A percentile compares a stretch with the other conserved stretches of the same genome.
Evolutionary conservation across 2,888 invertebrate genomes (phyloP).

Genomic region (Taenaris catops): DNA sequence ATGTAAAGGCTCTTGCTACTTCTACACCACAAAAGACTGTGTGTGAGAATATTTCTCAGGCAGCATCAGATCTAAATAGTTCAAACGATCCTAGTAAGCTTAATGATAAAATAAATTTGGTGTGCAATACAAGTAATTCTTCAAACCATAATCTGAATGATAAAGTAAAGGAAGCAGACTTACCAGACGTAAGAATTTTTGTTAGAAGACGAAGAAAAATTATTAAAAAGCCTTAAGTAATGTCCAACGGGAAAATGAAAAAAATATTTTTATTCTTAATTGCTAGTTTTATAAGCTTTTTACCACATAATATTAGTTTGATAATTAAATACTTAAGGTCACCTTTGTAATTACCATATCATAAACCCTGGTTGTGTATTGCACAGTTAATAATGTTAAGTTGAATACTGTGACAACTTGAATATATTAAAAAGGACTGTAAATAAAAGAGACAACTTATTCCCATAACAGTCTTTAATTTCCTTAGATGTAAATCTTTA

Average conservation of each 20-base stretch:
- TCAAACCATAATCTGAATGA: constrained; percentile 16
- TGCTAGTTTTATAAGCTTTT: too few species aligned
- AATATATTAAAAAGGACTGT: constrained; percentile 6
- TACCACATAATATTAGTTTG: too few species aligned
- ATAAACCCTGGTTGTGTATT: too few species aligned
- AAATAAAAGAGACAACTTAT: constrained; percentile 35
- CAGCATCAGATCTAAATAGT: neutral
- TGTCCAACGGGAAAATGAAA: too few species aligned
- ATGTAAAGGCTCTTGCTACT: constrained; percentile 9
- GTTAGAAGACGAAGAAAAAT: constrained; percentile 51
- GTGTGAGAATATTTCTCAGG: constrained; percentile 23
- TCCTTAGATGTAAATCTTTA: constrained; percentile 41
- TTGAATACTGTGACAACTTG: too few species aligned
- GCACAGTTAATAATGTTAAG: too few species aligned
- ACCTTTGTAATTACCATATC: too few species aligned
- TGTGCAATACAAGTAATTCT: constrained; percentile 25
- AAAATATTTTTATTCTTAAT: too few species aligned
- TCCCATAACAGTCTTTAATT: constrained; percentile 75
- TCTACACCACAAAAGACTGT: constrained; percentile 52
- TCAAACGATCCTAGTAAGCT: constrained; percentile 4
- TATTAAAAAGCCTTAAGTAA: constrained; percentile 30
- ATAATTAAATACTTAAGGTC: too few species aligned
- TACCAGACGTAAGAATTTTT: constrained; percentile 62
- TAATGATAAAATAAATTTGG: constrained; percentile 22
- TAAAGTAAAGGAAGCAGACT: constrained; percentile 38